These are phyloP conservation scores for Speoplatyrhinus poulsoni DNA, from an alignment of 2,113 vertebrate species.

Conservation along the genomic window DNA sequence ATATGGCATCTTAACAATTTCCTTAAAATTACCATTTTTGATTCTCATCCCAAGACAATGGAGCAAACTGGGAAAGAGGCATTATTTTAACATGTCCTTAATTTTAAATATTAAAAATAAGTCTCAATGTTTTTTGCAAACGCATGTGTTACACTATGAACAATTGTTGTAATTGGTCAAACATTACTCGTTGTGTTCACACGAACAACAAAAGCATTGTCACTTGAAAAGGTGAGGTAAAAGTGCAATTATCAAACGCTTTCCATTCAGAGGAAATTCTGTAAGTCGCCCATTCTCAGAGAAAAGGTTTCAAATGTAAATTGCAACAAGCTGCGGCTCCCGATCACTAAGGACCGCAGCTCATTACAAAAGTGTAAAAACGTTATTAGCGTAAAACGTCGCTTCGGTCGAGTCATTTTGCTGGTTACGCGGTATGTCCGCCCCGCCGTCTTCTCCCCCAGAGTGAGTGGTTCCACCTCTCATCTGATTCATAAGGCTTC, in stretches of 20 bases:
- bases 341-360: slow-evolving; percentile 40
- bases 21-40: slow-evolving; percentile 68
- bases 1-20: slow-evolving; percentile 85
- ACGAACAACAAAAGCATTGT: slow-evolving; percentile 81
- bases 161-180: slow-evolving; percentile 78
- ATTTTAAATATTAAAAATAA: slow-evolving; percentile 98
- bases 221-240: slow-evolving; percentile 74
- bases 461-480: not conserved
- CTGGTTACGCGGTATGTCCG: slow-evolving; percentile 55
- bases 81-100: slow-evolving; percentile 79
- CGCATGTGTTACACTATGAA: slow-evolving; percentile 94
- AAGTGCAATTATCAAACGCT: slow-evolving; percentile 72
- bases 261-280: slow-evolving; percentile 39
- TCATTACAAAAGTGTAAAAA: slow-evolving; percentile 64
- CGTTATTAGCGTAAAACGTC: slow-evolving; percentile 44
- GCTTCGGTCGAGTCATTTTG: slow-evolving; percentile 52
- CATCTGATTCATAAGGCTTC: slow-evolving; percentile 31
- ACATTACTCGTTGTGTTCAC: slow-evolving; percentile 74
- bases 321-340: slow-evolving; percentile 26
- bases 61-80: slow-evolving; percentile 82
- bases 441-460: slow-evolving; percentile 35
- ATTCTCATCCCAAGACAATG: slow-evolving; percentile 67
- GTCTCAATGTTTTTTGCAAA: slow-evolving; percentile 88
- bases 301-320: slow-evolving; percentile 44
- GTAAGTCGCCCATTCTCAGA: slow-evolving; percentile 44